Conservation (phyloP, 2,888 invertebrate species). For the Ectemnius continuus region DNA sequence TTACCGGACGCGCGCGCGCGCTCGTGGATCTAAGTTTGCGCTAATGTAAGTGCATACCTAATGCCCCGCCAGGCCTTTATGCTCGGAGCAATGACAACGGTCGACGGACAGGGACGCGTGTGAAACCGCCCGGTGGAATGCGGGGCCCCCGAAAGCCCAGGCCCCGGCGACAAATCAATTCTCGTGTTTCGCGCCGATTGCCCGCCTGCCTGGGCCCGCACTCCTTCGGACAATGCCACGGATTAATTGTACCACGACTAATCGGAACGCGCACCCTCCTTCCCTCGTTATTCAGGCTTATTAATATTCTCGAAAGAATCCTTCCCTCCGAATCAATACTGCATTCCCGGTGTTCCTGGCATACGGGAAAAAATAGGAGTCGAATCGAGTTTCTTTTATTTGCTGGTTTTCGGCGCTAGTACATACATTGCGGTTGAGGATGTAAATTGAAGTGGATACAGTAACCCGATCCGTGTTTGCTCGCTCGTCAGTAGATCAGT, state of each 20-base stretch:
- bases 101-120: conserved; percentile 40
- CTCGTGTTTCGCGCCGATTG: conserved; percentile 38
- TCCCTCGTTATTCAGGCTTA: no score
- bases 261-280: no score
- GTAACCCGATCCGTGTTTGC: conserved; percentile 6
- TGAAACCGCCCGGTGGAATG: conserved; percentile 49
- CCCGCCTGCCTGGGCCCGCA: neutral
- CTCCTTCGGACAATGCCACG: no score
- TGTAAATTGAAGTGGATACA: conserved; percentile 3
- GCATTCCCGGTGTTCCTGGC: no score
- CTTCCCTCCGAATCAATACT: no score
- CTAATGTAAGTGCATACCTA: conserved; percentile 46
- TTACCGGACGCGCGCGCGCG: conserved; percentile 24
- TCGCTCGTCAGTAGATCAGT: conserved; percentile 19
- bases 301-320: no score
- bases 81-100: conserved; percentile 20
- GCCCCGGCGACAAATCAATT: conserved; percentile 54
- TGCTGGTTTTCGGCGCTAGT: no score
- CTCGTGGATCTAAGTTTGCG: conserved; percentile 29
- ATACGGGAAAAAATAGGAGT: no score
- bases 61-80: conserved; percentile 30
- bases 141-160: conserved; percentile 23
- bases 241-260: no score
- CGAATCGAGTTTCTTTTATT: no score
- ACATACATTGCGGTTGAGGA: no score